These are phyloP conservation scores for Cerastis rubricosa DNA, from an alignment of 2,888 invertebrate species.

Conservation along the genomic window DNA sequence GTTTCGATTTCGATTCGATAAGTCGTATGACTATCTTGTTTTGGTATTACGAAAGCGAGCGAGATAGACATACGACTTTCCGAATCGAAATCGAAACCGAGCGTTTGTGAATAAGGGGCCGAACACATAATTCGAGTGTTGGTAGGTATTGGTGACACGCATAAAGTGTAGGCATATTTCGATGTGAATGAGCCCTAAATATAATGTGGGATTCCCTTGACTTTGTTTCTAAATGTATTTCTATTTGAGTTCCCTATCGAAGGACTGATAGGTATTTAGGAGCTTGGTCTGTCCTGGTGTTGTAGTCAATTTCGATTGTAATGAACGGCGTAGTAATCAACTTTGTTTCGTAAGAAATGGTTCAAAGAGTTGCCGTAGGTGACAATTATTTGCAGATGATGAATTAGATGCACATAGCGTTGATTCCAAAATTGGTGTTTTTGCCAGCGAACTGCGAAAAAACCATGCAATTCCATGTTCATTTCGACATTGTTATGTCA, in stretches of 20 bases:
- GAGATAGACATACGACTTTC: too few species aligned
- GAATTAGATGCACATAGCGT: neutral
- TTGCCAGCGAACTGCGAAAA: neutral
- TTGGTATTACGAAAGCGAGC: too few species aligned
- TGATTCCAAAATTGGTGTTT: neutral
- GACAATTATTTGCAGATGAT: neutral
- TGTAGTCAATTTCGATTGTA: neutral
- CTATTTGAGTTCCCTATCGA: neutral
- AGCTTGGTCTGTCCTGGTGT: neutral
- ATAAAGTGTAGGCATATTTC: neutral
- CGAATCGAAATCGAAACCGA: too few species aligned
- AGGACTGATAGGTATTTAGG: neutral
- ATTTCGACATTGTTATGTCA: neutral
- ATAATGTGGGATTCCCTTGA: constrained; percentile 23
- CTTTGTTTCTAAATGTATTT: neutral
- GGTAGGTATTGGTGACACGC: neutral
- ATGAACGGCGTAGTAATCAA: neutral
- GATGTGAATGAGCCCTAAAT: neutral
- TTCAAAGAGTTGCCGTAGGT: neutral
- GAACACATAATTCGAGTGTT: neutral
- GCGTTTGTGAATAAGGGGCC: too few species aligned
- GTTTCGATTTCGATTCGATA: too few species aligned
- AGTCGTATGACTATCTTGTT: too few species aligned
- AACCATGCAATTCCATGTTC: neutral
- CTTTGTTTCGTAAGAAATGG: neutral